Base-by-base conservation (phyloP, 1,140 invertebrate species). In the Battus philenor region DNA sequence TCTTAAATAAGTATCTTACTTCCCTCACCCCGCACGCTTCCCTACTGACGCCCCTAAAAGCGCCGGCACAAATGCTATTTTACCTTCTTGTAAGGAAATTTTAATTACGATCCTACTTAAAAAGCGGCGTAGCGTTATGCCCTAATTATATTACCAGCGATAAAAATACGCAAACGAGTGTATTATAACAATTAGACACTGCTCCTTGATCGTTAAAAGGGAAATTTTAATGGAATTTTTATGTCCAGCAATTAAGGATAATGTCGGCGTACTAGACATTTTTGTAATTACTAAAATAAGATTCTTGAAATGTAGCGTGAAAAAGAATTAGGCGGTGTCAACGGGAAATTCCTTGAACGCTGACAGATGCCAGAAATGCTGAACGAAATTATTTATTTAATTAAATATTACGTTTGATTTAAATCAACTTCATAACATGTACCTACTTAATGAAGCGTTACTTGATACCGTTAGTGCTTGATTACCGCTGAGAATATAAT, bases 141-240 rank as follows among this genome's bases (percentile, higher is more conserved):
- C 83, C 77, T 83, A 83, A 85, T 85, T 80, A 85, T 85, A 78
- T 75, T 80, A 76, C 63, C 62, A 56, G 74, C 77, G 73, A 85
- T 85, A 85, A 85, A 85, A 85, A 81, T 85, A 85, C 81, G 81
- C 76, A 83, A 85, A 85, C 79, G 81, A 85, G 81, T 85, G 66
- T 85, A 85, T 85, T 85, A 85, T 85, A 70, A 81, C 81, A 83
- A 85, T 83, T 83, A 82, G 79, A 78, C 79, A 78, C 75, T 72
- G 74, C 77, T 74, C 74, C 74, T 65, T 57, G 77, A 82, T 83
- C 77, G 75, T 85, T 85, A 85, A 85, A 85, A 81, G 67, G 77
- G 75, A 85, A 85, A 85, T 85, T 85, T 83, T 80, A 85, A 85
- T 85, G 81, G 81, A 85, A 85, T 85, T 85, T 85, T 85, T 85